phyloP scores from a whole-genome alignment of 2,888 invertebrate species.

The Piscicola geometra region DNA sequence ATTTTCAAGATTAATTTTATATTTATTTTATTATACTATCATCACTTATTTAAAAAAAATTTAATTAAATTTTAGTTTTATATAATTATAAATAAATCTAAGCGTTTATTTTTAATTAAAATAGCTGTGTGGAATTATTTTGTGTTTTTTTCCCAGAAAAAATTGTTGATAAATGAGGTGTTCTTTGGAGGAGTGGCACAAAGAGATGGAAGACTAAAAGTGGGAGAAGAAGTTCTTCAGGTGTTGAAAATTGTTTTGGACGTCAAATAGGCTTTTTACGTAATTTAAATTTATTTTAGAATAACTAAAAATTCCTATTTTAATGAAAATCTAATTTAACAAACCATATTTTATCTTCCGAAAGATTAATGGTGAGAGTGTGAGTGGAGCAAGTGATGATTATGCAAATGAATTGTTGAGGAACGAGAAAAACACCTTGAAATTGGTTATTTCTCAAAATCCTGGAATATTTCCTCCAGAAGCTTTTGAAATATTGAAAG shows the following conservation, averaged over 20 bases:
- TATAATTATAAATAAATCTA: no score
- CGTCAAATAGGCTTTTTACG: no score
- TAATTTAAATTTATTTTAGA: no score
- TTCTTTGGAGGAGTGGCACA: slow-evolving; percentile 84
- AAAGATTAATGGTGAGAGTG: slow-evolving; percentile 71
- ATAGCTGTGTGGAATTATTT: no score
- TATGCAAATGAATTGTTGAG: slow-evolving; percentile 68
- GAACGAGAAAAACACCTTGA: slow-evolving; percentile 74
- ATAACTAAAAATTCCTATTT: no score
- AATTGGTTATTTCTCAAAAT: slow-evolving; percentile 72
- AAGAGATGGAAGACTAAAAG: slow-evolving; percentile 79
- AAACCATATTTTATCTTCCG: neutral
- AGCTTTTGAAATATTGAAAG: neutral
- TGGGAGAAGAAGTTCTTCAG: slow-evolving; percentile 89
- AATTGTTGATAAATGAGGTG: slow-evolving; percentile 84
- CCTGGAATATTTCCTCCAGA: slow-evolving; percentile 34
- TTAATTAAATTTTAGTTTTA: no score
- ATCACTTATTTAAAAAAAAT: no score
- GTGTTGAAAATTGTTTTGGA: slow-evolving; percentile 44
- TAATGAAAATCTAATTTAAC: neutral
- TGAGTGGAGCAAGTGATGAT: slow-evolving; percentile 75
- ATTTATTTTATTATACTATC: neutral
- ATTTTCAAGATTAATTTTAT: neutral
- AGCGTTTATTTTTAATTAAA: no score
- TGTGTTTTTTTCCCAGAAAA: no score